Evolutionary conservation across 2,888 invertebrate genomes (phyloP).

Genomic region (Noctuana brunneofusca): DNA sequence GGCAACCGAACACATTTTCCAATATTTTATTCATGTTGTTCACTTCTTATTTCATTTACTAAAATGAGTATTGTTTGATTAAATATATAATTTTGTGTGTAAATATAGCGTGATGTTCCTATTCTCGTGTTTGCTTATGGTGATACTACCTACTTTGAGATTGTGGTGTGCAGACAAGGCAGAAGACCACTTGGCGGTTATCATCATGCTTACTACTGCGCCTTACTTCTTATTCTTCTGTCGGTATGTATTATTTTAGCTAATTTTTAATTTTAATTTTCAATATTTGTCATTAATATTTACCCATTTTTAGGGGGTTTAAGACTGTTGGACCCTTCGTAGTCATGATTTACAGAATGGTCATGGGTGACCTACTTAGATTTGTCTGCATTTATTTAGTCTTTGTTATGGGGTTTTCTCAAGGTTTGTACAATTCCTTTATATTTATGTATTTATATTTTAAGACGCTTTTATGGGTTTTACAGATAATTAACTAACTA

Average conservation of each 20-base stretch:
- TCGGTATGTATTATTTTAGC: constrained; percentile 80
- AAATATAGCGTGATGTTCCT: constrained; percentile 92
- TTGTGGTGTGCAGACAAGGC: constrained; percentile 92
- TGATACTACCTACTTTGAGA: constrained; percentile 90
- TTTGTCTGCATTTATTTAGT: constrained; percentile 98
- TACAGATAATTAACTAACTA: no score
- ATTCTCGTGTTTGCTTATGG: constrained; percentile 94
- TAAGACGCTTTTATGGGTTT: no score
- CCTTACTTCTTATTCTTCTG: constrained; percentile 99
- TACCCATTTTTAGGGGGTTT: constrained; percentile 91
- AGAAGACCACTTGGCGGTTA: constrained; percentile 95
- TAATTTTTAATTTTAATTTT: no score
- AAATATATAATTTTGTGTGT: background rate
- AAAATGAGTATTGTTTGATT: background rate
- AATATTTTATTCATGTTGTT: background rate
- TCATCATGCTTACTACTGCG: constrained; percentile 97
- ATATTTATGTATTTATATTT: background rate
- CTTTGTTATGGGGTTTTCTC: constrained; percentile 98
- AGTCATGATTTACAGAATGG: constrained; percentile 99
- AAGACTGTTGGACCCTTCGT: constrained; percentile 99
- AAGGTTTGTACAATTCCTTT: constrained; percentile 82
- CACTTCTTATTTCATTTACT: background rate
- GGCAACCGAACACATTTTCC: background rate
- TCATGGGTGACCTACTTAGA: constrained; percentile 96
- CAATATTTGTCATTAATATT: no score